Evolutionary conservation across 2,797 vertebrate genomes (phyloP).

Genomic region (Odontamblyopus rebecca): DNA sequence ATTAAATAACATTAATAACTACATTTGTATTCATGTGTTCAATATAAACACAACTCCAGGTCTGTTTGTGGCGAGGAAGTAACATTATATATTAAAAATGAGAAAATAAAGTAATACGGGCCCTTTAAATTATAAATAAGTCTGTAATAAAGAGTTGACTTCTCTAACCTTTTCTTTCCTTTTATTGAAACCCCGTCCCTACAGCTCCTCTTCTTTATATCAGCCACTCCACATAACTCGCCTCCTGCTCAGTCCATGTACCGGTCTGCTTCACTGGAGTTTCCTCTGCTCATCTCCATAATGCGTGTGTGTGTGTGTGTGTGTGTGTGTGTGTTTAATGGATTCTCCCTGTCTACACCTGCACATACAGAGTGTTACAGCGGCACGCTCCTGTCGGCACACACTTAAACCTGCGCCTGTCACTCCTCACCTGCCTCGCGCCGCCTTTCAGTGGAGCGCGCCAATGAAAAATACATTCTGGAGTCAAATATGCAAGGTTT

Average conservation of each 20-base stretch:
- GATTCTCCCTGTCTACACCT: slow-evolving; percentile 47
- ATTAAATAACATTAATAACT: too few relatives aligned
- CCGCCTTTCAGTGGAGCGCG: slow-evolving; percentile 1
- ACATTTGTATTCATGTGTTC: too few relatives aligned
- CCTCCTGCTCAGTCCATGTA: background rate
- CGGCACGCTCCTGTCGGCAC: slow-evolving; percentile 8
- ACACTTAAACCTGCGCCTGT: slow-evolving; percentile 11
- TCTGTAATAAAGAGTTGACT: too few relatives aligned
- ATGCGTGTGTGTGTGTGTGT: slow-evolving; percentile 32
- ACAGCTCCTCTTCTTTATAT: background rate
- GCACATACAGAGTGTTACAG: slow-evolving; percentile 28
- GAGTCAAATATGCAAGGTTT: background rate
- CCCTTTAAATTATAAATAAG: too few relatives aligned
- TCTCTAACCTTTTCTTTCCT: too few relatives aligned
- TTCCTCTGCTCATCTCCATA: slow-evolving; percentile 49
- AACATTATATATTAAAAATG: too few relatives aligned
- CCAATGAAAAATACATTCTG: background rate
- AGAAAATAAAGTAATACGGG: too few relatives aligned
- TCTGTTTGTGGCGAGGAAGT: too few relatives aligned
- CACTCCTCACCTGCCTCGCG: slow-evolving; percentile 28
- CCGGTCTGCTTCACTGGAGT: slow-evolving; percentile 3
- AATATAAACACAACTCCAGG: too few relatives aligned
- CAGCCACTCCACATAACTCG: background rate
- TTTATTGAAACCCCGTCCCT: background rate
- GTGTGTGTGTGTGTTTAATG: slow-evolving; percentile 40